Base-by-base conservation (phyloP, 2,888 invertebrate genomes). In the Spilosoma lubricipeda region DNA sequence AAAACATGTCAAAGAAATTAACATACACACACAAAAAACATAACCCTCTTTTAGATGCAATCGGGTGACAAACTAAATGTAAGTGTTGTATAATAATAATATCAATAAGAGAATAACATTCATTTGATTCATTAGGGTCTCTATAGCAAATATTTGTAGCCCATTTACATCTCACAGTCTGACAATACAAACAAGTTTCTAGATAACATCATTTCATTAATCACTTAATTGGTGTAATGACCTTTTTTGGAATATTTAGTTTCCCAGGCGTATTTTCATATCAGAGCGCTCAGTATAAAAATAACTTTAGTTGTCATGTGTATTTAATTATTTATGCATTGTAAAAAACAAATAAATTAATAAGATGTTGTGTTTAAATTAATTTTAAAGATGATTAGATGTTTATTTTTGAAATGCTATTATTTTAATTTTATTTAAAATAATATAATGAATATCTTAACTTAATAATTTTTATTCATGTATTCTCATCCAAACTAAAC, bases 111-210 rank as follows among this genome's bases (percentile, higher is more conserved):
- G 33, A 27, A 59, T n/a, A 27, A 68, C 42, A 42, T 39, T 39
- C 36, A 64, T 71, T 64, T 33, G 15, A 42, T 39, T 39, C 36
- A 64, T 71, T 64, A 45, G 15, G 15, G 45, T 59, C 27, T 71
- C 39, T 39, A 56, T 68, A 42, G 69, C 72, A 66, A 75, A 75
- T 72, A 72, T 75, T 72, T 66, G 59, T 59, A 64, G 36, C 66
- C 75, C 65, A 68, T 36, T 72, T 69, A 52, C 30, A 63, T 71
- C 71, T 52, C n/a, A 67, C 36, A 64, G 36, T 42, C 36, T 39
- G 23, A 65, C 23, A 48, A 64, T 33, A 27, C 45, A 67, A 64
- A 63, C 36, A 64, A 68, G 48, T 63, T 48, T 36, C 27, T 67
- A 59, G 59, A 67, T 66, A 70, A 66, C 59, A 67, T 70, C 52